Conservation (phyloP, 2,113 vertebrate species). For the western clawed frog (Xenopus tropicalis) region DNA sequence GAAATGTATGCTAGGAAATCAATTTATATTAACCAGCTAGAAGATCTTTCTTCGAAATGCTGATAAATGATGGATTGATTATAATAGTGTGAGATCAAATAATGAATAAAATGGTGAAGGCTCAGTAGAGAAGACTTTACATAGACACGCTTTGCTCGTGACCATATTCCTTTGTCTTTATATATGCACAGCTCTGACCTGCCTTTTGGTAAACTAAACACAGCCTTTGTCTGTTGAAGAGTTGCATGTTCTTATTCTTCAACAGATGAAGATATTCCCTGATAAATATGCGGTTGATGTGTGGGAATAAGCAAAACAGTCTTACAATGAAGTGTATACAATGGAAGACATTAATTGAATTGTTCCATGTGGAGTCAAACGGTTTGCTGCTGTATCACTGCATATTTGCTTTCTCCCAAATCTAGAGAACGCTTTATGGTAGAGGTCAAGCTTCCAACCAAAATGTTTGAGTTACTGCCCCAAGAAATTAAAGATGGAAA, state of each 20-base stretch:
- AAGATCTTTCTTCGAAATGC: not conserved
- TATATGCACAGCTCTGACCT: too few species aligned
- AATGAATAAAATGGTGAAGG: not conserved
- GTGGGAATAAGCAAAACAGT: too few species aligned
- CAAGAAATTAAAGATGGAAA: constrained; percentile 88
- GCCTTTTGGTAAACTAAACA: too few species aligned
- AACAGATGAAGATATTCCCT: too few species aligned
- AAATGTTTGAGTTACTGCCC: constrained; percentile 83
- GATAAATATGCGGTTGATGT: too few species aligned
- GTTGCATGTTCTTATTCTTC: too few species aligned
- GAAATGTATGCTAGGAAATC: not conserved
- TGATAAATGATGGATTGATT: not conserved
- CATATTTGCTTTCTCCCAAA: constrained; percentile 4
- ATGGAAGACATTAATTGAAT: too few species aligned
- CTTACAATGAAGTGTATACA: too few species aligned
- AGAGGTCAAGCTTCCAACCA: constrained; percentile 84
- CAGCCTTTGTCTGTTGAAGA: too few species aligned
- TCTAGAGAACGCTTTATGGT: constrained; percentile 84
- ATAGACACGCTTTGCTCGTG: not conserved
- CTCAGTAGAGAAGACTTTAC: not conserved
- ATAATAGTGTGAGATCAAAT: not conserved
- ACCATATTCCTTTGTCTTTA: not conserved
- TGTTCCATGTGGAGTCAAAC: too few species aligned
- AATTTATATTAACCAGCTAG: not conserved
- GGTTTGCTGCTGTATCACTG: too few species aligned